Base-by-base conservation (phyloP, 2,797 vertebrate species). In the Mastacembelus armatus region DNA sequence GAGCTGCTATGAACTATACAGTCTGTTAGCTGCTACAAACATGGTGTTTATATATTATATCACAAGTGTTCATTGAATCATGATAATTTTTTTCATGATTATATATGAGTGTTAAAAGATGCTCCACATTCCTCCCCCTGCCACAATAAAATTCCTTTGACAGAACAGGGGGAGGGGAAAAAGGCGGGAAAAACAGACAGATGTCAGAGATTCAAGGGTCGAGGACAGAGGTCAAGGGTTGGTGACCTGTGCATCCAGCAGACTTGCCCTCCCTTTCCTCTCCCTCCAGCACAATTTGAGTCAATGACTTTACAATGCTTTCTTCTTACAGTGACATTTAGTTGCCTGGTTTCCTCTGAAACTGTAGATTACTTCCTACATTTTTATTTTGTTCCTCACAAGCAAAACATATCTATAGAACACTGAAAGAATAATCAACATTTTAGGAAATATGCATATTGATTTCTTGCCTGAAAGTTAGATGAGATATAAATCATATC, bases 161-260 rank as follows among this genome's bases (percentile, higher is more conserved):
- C 77, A 32, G 60, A 59, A 24, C 11, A 36, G 63, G 62, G 74
- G 61, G 55, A 36, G 68, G 56, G 29, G 36, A 49, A 48, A 75
- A 85, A 87, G 86, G 85, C 70, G 87, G 89, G 88, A 89, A 86
- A 82, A 69, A 66, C 77, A 80, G 85, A 89, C 91, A 92, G 89
- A 92, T 93, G 90, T 91, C 90, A 89, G 65, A 81, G 90, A 85
- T 85, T 89, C 78, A 79, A 66, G 75, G 90, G 85, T 84, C 40
- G 82, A 66, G 83, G 85, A 85, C 74, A 79, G 75, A 81, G 91
- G 89, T 92, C 90, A 92, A 87, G 84, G 90, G 89, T 89, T 86
- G 80, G 66, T 85, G 92, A 92, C 92, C 92, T 88, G 85, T 81
- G 52, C 74, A 75, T 80, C 85, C 61, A 79, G 56, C 81, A 78